A percentile compares a stretch with the other conserved stretches of the same genome.
Evolutionary conservation across 1,140 invertebrate species (phyloP).

Genomic region (Cydia splendana): DNA sequence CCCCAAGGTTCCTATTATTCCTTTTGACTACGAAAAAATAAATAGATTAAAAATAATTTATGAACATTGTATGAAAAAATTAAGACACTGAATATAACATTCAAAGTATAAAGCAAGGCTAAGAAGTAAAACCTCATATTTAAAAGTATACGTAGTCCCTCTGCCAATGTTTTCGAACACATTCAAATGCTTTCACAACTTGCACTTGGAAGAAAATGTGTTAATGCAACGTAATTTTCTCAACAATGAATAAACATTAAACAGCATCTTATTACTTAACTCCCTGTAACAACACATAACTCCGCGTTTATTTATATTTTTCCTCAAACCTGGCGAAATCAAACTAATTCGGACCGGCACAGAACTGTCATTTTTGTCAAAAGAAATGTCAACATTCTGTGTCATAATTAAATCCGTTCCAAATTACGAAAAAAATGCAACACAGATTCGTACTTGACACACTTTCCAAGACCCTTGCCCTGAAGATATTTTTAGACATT

Average conservation of each 20-base stretch:
- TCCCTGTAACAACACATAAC: slow-evolving; percentile 3
- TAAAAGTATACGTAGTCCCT: too few species aligned
- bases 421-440: slow-evolving; percentile 23
- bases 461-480: slow-evolving; percentile 18
- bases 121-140: too few species aligned
- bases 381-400: slow-evolving; percentile 29
- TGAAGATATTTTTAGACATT: slow-evolving; percentile 9
- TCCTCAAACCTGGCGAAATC: not conserved
- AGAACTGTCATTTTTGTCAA: slow-evolving; percentile 32
- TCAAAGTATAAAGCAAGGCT: too few species aligned
- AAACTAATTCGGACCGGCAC: slow-evolving; percentile 15
- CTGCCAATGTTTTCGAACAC: not conserved
- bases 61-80: too few species aligned
- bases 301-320: not conserved
- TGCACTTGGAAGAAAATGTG: slow-evolving; percentile 14
- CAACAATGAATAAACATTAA: slow-evolving; percentile 21
- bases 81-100: too few species aligned
- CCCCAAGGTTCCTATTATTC: too few species aligned
- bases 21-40: too few species aligned
- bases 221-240: slow-evolving; percentile 17
- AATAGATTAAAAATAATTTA: too few species aligned
- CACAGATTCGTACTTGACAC: slow-evolving; percentile 16
- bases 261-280: slow-evolving; percentile 10
- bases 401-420: slow-evolving; percentile 29
- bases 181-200: not conserved